A percentile compares a stretch with the other conserved stretches of the same genome.
These are phyloP conservation scores for Neosilurus mollespiculum DNA, from an alignment of 2,797 vertebrate species.

Conservation along the genomic window DNA sequence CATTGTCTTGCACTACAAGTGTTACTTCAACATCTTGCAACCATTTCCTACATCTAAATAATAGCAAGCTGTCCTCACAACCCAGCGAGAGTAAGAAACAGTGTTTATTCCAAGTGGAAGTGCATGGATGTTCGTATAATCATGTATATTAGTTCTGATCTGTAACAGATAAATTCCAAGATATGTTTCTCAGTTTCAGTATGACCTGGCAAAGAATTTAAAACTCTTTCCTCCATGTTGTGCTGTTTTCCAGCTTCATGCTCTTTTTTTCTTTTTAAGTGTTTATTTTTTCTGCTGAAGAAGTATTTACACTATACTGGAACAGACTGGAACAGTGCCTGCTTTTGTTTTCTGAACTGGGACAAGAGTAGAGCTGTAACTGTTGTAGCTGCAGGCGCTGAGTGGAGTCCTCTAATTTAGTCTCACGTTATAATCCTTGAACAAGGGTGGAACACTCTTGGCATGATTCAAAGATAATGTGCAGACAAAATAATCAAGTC, in stretches of 20 bases:
- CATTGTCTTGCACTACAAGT: constrained; percentile 48
- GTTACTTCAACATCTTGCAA: constrained; percentile 28
- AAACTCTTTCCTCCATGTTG: neutral
- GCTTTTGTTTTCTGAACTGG: constrained; percentile 38
- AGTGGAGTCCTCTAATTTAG: constrained; percentile 43
- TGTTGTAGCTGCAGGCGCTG: constrained; percentile 49
- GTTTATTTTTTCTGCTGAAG: constrained; percentile 16
- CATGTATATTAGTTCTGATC: neutral
- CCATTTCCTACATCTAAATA: constrained; percentile 35
- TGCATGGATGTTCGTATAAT: neutral
- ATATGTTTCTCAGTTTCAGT: neutral
- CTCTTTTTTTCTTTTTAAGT: neutral
- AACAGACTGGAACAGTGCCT: neutral
- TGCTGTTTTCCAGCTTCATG: neutral
- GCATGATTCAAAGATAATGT: constrained; percentile 28
- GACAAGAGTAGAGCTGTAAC: constrained; percentile 41
- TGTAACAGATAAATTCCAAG: constrained; percentile 3
- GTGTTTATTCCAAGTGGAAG: constrained; percentile 27
- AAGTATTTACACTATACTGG: constrained; percentile 6
- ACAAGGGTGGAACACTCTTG: constrained; percentile 41
- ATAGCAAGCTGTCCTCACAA: constrained; percentile 19
- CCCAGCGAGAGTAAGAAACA: neutral
- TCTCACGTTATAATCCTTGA: constrained; percentile 54
- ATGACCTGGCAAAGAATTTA: neutral
- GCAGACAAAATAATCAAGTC: constrained; percentile 14